These are phyloP conservation scores for Ptyas mucosa DNA, from an alignment of 2,113 vertebrate genomes.

Conservation along the genomic window DNA sequence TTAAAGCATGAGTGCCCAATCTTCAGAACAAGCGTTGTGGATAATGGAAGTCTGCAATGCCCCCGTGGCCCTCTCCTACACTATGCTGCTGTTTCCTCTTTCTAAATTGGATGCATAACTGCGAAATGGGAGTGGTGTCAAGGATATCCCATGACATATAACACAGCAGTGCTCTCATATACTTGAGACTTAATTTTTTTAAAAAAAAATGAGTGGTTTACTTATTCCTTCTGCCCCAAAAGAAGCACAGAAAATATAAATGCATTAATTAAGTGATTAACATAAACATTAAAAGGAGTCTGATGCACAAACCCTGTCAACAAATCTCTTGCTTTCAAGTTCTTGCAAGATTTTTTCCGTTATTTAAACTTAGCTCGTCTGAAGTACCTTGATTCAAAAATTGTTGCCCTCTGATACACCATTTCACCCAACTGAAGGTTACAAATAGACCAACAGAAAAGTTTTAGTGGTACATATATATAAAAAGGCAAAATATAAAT, in stretches of 20 bases:
- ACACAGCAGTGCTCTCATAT: not conserved
- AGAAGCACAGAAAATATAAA: slow-evolving; percentile 7
- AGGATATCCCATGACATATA: not conserved
- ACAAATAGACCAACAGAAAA: not conserved
- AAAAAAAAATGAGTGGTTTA: not conserved
- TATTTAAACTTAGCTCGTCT: not conserved
- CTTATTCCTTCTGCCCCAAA: not conserved
- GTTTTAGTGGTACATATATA: not conserved
- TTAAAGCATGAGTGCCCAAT: not conserved
- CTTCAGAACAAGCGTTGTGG: not conserved
- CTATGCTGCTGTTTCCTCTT: not conserved
- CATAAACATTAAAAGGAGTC: slow-evolving; percentile 19
- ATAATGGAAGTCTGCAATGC: not conserved
- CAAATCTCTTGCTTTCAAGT: slow-evolving; percentile 60
- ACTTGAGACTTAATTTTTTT: not conserved
- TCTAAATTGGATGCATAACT: not conserved
- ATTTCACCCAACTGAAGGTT: not conserved
- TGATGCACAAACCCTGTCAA: slow-evolving; percentile 48
- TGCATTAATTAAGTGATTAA: not conserved
- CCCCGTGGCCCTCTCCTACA: not conserved
- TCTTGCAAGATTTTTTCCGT: not conserved
- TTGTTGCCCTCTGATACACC: not conserved
- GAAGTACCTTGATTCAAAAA: not conserved
- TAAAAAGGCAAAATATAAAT: slow-evolving; percentile 47
- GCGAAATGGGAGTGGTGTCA: not conserved